Conservation (phyloP, 2,888 invertebrate species). For the Argynnis bischoffii region DNA sequence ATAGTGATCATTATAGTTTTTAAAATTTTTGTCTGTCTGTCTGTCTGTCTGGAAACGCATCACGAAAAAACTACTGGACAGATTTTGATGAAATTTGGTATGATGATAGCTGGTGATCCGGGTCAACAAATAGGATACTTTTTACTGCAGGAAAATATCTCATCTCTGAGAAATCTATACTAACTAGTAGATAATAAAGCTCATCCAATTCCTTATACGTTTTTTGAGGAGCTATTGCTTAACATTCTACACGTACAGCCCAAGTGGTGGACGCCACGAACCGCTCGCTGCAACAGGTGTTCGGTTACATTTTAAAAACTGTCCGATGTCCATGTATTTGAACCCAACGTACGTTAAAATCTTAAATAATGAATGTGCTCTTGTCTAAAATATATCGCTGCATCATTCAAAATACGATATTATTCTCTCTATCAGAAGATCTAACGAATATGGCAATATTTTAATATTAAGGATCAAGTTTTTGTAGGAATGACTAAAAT, state of each 20-base stretch:
- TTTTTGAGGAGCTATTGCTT: too few relatives aligned
- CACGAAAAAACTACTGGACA: too few relatives aligned
- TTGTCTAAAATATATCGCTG: background rate
- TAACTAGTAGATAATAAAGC: too few relatives aligned
- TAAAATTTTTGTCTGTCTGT: too few relatives aligned
- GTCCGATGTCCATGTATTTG: background rate
- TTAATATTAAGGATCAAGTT: conserved; percentile 21
- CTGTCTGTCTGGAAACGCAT: too few relatives aligned
- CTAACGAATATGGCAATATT: conserved; percentile 1
- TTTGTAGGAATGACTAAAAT: conserved; percentile 9
- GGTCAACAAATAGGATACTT: too few relatives aligned
- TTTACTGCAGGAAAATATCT: too few relatives aligned
- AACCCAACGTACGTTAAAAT: background rate
- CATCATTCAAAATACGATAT: conserved; percentile 4
- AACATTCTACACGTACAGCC: conserved; percentile 36
- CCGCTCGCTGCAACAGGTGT: background rate
- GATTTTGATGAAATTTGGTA: too few relatives aligned
- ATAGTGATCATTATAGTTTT: too few relatives aligned
- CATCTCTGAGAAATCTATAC: too few relatives aligned
- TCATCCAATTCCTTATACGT: too few relatives aligned
- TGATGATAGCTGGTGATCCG: too few relatives aligned
- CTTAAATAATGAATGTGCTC: background rate
- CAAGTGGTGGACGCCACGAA: background rate
- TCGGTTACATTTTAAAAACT: background rate
- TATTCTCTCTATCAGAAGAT: conserved; percentile 3